Evolutionary conservation across 1,140 invertebrate genomes (phyloP).

Genomic region (Drosophila parabipectinata): DNA sequence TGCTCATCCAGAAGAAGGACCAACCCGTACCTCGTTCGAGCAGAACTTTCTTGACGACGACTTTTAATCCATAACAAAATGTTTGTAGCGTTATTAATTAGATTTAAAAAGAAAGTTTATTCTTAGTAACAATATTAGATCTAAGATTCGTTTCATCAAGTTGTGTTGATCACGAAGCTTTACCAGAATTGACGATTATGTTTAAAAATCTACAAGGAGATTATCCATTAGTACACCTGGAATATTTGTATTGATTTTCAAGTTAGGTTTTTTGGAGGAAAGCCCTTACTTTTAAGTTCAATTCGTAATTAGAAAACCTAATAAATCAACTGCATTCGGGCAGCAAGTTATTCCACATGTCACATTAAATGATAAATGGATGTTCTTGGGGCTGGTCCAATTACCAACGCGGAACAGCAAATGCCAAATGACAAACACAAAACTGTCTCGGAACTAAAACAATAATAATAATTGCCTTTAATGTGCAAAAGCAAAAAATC

Average conservation of each 20-base stretch:
- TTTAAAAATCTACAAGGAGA: not conserved
- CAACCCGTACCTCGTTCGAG: too few species aligned
- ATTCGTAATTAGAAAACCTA: not conserved
- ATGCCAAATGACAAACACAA: constrained; percentile 54
- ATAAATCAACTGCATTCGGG: constrained; percentile 4
- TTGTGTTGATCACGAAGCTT: too few species aligned
- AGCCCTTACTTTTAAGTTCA: too few species aligned
- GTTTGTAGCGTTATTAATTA: too few species aligned
- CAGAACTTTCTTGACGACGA: not conserved
- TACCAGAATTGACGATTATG: too few species aligned
- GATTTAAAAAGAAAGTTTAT: too few species aligned
- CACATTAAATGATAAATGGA: constrained; percentile 56
- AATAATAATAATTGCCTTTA: constrained; percentile 79
- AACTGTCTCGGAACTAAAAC: constrained; percentile 67
- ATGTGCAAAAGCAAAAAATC: constrained; percentile 62
- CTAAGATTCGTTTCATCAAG: too few species aligned
- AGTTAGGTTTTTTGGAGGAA: too few species aligned
- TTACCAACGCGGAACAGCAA: constrained; percentile 38
- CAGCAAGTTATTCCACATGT: constrained; percentile 26
- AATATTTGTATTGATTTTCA: not conserved
- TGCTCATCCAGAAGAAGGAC: constrained; percentile 6
- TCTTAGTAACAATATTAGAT: too few species aligned
- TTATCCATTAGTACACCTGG: not conserved
- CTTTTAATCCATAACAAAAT: too few species aligned
- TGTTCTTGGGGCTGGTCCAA: constrained; percentile 28